These are phyloP conservation scores for Plectropomus leopardus DNA, from an alignment of 2,113 vertebrate genomes.

Conservation along the genomic window DNA sequence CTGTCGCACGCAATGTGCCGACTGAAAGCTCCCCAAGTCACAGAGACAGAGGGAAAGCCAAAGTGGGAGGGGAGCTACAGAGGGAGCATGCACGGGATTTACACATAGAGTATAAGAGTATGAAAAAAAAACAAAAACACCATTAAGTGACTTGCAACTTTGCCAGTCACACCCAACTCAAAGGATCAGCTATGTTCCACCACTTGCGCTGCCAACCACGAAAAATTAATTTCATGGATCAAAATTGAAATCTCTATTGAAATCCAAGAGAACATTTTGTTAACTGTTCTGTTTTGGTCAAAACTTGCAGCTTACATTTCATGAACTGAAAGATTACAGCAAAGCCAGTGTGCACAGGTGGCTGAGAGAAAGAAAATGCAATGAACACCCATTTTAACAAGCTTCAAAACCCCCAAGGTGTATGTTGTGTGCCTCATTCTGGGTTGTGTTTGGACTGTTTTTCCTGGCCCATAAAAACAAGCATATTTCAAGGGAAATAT, in stretches of 20 bases:
- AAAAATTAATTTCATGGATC: slow-evolving; percentile 53
- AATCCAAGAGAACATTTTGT: slow-evolving; percentile 42
- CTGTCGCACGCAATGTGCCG: slow-evolving; percentile 71
- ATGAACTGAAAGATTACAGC: slow-evolving; percentile 36
- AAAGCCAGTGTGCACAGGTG: slow-evolving; percentile 36
- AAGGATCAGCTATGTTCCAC: slow-evolving; percentile 49
- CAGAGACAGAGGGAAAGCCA: slow-evolving; percentile 55
- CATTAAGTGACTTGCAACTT: slow-evolving; percentile 41
- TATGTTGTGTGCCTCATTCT: slow-evolving; percentile 46
- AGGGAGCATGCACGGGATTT: slow-evolving; percentile 46
- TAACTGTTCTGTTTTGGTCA: slow-evolving; percentile 25
- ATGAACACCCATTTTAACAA: slow-evolving; percentile 59
- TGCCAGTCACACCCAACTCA: slow-evolving; percentile 58
- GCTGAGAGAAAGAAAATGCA: slow-evolving; percentile 32
- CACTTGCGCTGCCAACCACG: slow-evolving; percentile 29
- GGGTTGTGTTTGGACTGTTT: slow-evolving; percentile 36
- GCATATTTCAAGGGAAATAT: slow-evolving; percentile 40
- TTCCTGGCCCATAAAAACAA: slow-evolving; percentile 56
- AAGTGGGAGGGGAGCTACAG: slow-evolving; percentile 39
- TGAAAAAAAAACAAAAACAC: slow-evolving; percentile 51
- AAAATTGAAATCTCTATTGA: slow-evolving; percentile 48
- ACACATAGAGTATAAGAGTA: slow-evolving; percentile 25
- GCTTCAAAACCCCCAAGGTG: slow-evolving; percentile 39
- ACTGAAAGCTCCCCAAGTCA: slow-evolving; percentile 68
- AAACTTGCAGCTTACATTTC: slow-evolving; percentile 19